Evolutionary conservation across 2,797 vertebrate species (phyloP), one percentile per base, ranked within the genome.

Genomic region (Gymnocypris eckloni): DNA sequence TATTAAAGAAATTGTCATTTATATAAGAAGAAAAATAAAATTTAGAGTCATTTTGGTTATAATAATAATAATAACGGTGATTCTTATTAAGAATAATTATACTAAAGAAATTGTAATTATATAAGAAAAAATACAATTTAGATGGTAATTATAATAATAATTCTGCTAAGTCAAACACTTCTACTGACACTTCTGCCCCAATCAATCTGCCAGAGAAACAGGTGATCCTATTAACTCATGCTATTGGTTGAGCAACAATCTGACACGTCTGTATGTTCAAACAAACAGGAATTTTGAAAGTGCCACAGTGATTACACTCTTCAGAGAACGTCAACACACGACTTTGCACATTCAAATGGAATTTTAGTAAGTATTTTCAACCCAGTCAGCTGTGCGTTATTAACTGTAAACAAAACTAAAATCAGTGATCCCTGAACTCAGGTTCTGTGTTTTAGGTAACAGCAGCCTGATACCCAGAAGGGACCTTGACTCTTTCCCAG

Each of bases 401-500:
- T 81, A 66, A 48, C 15, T 67, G 61, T 4, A 69, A 81, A 41
- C 13, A 15, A 75, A 75, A 75, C 54, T 75, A 10, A 83, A 83
- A 83, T 39, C 15, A 75, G 52, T 50, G 70, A n/a, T 48, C 39
- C 69, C 16, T 37, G 59, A 83, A 50, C 25, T 8, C 20, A 16
- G 12, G 20, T 67, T 77, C 11, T 39, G 28, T 54, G 43, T 28
- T 48, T 54, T 69, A 6, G 33, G 83, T 71, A 69, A 79, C 83
- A 48, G 39, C 56, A 84, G 37, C 56, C 69, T 56, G 77, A 83
- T 54, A 83, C 73, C 18, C 56, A 78, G 45, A 59, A 71, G 45
- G 54, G 37, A 83, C 41, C n/a, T 39, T 59, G 64, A 82, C 72
- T 9, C 48, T 39, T 83, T 52, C 43, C n/a, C n/a, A 13, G 71